Base-by-base conservation (phyloP, 1,140 invertebrate species). In the Sycobia sp. region DNA sequence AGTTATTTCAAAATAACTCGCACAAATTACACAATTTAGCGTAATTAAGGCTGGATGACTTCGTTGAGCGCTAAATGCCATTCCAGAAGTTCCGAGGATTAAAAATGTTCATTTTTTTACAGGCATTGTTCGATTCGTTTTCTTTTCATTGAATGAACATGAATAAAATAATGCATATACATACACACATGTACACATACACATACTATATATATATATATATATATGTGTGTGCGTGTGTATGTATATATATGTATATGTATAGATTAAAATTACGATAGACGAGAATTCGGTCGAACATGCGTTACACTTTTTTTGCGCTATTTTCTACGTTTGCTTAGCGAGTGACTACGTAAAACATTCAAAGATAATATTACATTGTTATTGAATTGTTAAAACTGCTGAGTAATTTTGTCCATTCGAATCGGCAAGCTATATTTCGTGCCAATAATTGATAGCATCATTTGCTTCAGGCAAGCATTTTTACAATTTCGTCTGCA, bases 201-300 rank as follows among this genome's bases (percentile, higher is more conserved):
- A 20, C 36, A 39, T 39, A 39, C 36, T n/a, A 13, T 13, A 39
- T n/a, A n/a, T 18, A 20, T 18, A 43, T n/a, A 43, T 18, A 43
- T 20, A 43, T 18, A 20, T 18, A 43, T n/a, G n/a, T 18, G 20
- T 20, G n/a, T 20, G 20, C 10, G n/a, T 20, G 3, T 20, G n/a
- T 20, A 18, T n/a, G n/a, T 20, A 43, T 20, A 4, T 3, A 18
- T 20, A 20, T 20, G 10, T 11, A 43, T 20, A 18, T 11, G 20
- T 20, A 43, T 20, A 43, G 4, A 58, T 16, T n/a, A 36, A 36
- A 13, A 60, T 3, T 11, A 36, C 32, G 16, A 22, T 50, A 41
- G 46, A 57, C 46, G 54, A 63, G 54, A 57, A 57, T 63, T 43
- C 61, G 36, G 18, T 56, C 16, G 53, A 63, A 63, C 61, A 57